These are phyloP conservation scores for Lepus timidus DNA, from an alignment of 2,113 vertebrate genomes.

Conservation along the genomic window DNA sequence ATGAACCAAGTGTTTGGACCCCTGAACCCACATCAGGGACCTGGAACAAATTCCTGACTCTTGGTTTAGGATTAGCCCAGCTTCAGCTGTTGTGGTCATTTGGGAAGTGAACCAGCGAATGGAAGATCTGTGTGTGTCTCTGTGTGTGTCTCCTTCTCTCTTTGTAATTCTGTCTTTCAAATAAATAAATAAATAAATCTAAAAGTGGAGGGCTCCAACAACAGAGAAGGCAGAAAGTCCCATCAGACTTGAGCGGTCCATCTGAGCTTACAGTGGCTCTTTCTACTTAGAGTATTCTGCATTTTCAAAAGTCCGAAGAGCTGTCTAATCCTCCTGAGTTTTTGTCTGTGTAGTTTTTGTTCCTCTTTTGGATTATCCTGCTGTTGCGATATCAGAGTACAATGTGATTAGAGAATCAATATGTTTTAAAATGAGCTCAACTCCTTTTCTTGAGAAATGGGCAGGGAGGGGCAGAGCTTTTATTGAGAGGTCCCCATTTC, in stretches of 20 bases:
- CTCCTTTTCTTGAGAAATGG: background rate
- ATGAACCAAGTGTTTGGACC: too few species aligned
- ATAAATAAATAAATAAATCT: too few species aligned
- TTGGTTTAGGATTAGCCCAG: too few species aligned
- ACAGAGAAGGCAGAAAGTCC: background rate
- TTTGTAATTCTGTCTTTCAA: too few species aligned
- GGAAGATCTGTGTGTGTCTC: too few species aligned
- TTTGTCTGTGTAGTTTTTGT: background rate
- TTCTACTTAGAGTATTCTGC: background rate
- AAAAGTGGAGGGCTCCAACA: background rate
- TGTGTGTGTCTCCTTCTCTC: too few species aligned
- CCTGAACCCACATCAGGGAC: too few species aligned
- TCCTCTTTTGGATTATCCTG: conserved; percentile 28
- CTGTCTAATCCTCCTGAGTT: background rate
- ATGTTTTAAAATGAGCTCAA: background rate
- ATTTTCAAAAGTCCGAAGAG: background rate
- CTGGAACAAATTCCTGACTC: too few species aligned
- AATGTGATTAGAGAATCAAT: background rate
- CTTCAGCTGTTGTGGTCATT: too few species aligned
- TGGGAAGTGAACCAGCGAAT: too few species aligned
- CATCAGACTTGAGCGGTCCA: background rate
- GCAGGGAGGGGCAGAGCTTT: background rate
- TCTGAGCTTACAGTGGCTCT: background rate
- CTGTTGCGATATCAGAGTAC: conserved; percentile 42
- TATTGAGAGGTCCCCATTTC: background rate